phyloP scores from a whole-genome alignment of 2,113 vertebrate genomes.

The Crotalus viridis region DNA sequence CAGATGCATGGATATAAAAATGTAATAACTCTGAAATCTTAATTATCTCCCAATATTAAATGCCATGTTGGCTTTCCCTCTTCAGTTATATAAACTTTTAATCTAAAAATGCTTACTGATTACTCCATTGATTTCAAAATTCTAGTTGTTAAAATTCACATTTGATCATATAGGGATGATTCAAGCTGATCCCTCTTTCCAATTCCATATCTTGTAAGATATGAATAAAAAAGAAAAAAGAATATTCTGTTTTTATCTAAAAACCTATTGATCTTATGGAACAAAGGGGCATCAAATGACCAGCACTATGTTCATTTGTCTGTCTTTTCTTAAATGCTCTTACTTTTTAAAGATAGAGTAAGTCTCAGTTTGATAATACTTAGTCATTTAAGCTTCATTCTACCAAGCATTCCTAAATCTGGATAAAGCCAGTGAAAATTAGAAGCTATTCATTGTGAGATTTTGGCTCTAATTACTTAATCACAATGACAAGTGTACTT shows the following conservation, averaged over 20 bases:
- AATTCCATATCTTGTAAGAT: not conserved
- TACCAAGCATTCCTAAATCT: not conserved
- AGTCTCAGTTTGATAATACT: not conserved
- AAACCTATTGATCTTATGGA: not conserved
- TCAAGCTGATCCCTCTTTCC: not conserved
- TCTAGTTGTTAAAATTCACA: not conserved
- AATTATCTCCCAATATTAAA: not conserved
- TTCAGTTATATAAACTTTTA: not conserved
- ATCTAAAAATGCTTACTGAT: not conserved
- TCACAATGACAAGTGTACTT: not conserved
- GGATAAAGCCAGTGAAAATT: not conserved
- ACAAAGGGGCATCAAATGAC: not conserved
- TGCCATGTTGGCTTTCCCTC: not conserved
- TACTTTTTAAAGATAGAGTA: not conserved
- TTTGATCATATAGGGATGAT: not conserved
- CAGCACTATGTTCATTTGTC: not conserved
- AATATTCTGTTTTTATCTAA: not conserved
- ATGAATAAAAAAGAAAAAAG: not conserved
- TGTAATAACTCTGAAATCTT: not conserved
- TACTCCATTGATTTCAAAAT: not conserved
- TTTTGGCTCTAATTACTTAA: not conserved
- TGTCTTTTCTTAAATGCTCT: not conserved
- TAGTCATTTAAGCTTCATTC: not conserved
- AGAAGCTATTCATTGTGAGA: not conserved
- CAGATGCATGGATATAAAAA: not conserved